Evolutionary conservation across 2,888 invertebrate genomes (phyloP), one percentile per base, ranked within the genome.

Genomic region (Protophormia terraenovae): DNA sequence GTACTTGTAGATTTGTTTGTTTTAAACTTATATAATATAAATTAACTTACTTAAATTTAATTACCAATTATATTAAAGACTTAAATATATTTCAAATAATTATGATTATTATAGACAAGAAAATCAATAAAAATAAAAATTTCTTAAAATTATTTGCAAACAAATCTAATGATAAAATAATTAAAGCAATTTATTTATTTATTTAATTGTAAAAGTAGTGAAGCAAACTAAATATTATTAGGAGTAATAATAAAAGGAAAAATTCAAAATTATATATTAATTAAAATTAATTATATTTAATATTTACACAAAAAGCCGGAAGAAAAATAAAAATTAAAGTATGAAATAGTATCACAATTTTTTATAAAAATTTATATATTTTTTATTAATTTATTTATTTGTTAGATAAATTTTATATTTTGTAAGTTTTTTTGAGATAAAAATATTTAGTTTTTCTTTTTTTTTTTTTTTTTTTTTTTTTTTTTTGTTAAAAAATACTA

Each of bases 331-430:
- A 60, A 75, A 80, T 66, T 75, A 85, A 79, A 82, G 69, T 85
- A 85, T 85, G 85, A 85, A 85, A 85, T 85, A 85, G 85, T 85
- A 85, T 85, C 85, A 85, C 82, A 85, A 85, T 85, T 85, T 82
- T 85, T 79, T 73, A 75, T 71, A 79, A 71, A 77, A 79, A 75
- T 77, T 78, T 79, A 45, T 72, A 58, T 78, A 4, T 71, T 69
- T 35, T 64, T 55, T 66, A 55, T 76, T 64, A 35, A 27, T 72
- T 58, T 14, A 50, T 47, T 58, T 64, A 24, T 29, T 69, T 47
- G 35, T 73, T 62, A n/a, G n/a, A n/a, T n/a, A n/a, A 24, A 16
- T 53, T 47, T 12, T 71, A 41, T 69, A 45, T 71, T 35, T 60
- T 35, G 67, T 58, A 10, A n/a, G 41, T 55, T 62, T 1, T 75